Evolutionary conservation across 2,797 vertebrate genomes (phyloP).

Genomic region (Rhyacichthys aspro): DNA sequence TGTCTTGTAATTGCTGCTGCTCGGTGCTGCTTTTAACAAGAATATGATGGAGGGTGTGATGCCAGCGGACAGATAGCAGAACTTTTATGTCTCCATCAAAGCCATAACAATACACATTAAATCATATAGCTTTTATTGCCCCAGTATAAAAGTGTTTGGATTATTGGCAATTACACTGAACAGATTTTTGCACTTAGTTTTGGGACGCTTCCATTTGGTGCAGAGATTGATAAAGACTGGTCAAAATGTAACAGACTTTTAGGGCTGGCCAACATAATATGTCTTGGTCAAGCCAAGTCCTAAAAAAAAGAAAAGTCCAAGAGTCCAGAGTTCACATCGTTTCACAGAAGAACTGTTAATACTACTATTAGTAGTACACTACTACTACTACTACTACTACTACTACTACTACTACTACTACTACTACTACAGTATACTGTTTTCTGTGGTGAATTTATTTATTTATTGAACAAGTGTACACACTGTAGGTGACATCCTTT

Average conservation of each 20-base stretch:
- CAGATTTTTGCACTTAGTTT: slow-evolving; percentile 9
- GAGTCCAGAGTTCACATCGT: too few species aligned
- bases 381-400: too few species aligned
- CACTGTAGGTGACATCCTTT: too few species aligned
- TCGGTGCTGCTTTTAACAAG: slow-evolving; percentile 30
- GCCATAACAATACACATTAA: neutral
- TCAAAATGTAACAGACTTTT: neutral
- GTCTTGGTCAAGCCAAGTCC: neutral
- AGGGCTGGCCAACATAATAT: neutral
- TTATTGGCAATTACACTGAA: slow-evolving; percentile 3
- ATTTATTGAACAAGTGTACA: too few species aligned
- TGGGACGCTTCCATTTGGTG: neutral
- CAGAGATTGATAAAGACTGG: neutral
- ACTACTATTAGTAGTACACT: too few species aligned
- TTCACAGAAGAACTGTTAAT: too few species aligned
- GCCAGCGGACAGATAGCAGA: neutral
- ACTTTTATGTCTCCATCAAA: neutral
- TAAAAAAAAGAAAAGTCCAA: too few species aligned
- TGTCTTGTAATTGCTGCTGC: slow-evolving; percentile 37
- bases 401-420: too few species aligned
- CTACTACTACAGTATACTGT: too few species aligned
- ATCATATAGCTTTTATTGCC: slow-evolving; percentile 1
- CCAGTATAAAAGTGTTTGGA: neutral
- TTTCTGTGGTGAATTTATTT: too few species aligned
- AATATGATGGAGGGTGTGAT: slow-evolving; percentile 10